Percentiles rank a stretch among this genome's conserved stretches.
phyloP scores from a whole-genome alignment of 2,888 invertebrate species.

The Philereme vetulata region DNA sequence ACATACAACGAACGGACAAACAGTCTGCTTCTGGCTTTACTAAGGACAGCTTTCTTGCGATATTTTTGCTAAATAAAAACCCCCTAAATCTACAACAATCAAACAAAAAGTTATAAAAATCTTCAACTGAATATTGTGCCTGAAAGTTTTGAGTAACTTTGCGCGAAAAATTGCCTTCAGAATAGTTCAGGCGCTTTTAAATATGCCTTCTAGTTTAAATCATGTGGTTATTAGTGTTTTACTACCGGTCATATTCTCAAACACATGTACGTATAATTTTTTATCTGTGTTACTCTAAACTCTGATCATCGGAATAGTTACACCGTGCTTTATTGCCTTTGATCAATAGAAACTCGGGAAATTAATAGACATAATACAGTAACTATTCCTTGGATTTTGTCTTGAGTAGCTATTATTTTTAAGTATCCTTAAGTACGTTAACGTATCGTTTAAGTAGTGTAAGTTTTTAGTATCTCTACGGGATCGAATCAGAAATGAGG shows the following conservation, averaged over 20 bases:
- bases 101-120: background rate
- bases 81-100: background rate
- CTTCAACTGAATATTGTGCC: slow-evolving; percentile 29
- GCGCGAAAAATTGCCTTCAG: slow-evolving; percentile 31
- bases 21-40: slow-evolving; percentile 51
- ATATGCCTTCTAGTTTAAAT: slow-evolving; percentile 33
- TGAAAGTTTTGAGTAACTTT: slow-evolving; percentile 27
- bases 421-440: too few species aligned
- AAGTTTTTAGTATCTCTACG: too few species aligned
- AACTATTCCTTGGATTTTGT: too few species aligned
- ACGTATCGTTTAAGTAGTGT: too few species aligned
- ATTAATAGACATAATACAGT: too few species aligned
- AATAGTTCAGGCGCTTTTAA: slow-evolving; percentile 41
- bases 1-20: slow-evolving; percentile 39
- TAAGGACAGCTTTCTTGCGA: slow-evolving; percentile 38
- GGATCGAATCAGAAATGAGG: too few species aligned
- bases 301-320: too few species aligned
- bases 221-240: slow-evolving; percentile 48
- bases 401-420: too few species aligned
- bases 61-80: slow-evolving; percentile 3
- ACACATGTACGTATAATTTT: slow-evolving; percentile 52
- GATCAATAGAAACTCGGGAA: too few species aligned
- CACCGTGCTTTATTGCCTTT: too few species aligned
- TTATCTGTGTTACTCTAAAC: background rate
- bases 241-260: slow-evolving; percentile 48